A percentile compares a stretch with the other conserved stretches of the same genome.
Conservation (phyloP, 92 coral and sea anemone genomes). For the Phenganax subtilis region DNA sequence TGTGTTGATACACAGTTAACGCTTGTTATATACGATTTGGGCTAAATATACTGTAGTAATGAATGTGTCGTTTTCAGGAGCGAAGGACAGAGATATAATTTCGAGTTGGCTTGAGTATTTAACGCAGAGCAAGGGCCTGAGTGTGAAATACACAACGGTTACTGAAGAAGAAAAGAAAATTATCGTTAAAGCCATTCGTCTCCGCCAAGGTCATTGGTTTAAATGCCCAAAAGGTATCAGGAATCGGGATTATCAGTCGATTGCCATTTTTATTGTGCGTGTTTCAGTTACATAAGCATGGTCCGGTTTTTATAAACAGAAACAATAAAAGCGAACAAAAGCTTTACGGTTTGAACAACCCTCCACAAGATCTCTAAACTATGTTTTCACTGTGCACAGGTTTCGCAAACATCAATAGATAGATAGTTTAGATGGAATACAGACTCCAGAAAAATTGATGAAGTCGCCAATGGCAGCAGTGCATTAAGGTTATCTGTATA, state of each 20-base stretch:
- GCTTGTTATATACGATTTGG: not conserved
- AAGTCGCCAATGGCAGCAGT: not conserved
- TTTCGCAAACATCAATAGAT: no score
- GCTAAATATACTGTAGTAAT: no score
- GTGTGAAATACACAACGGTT: slow-evolving; percentile 51
- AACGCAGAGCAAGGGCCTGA: slow-evolving; percentile 21
- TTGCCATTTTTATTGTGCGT: not conserved
- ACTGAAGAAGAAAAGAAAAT: slow-evolving; percentile 61
- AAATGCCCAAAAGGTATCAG: slow-evolving; percentile 79
- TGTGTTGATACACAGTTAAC: no score
- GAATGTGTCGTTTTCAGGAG: not conserved
- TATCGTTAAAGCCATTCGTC: slow-evolving; percentile 71
- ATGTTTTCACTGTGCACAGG: no score
- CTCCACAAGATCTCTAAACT: no score
- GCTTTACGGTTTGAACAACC: not conserved
- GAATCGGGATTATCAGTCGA: not conserved
- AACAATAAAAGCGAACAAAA: not conserved
- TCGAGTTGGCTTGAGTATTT: not conserved
- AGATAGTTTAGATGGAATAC: no score
- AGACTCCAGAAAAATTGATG: no score
- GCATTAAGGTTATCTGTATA: not conserved
- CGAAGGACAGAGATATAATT: not conserved
- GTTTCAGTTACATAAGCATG: not conserved
- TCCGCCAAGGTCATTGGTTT: slow-evolving; percentile 83
- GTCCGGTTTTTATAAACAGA: not conserved